These are phyloP conservation scores for Ostrea denselamellosa DNA, from an alignment of 1,140 invertebrate species.

Conservation along the genomic window DNA sequence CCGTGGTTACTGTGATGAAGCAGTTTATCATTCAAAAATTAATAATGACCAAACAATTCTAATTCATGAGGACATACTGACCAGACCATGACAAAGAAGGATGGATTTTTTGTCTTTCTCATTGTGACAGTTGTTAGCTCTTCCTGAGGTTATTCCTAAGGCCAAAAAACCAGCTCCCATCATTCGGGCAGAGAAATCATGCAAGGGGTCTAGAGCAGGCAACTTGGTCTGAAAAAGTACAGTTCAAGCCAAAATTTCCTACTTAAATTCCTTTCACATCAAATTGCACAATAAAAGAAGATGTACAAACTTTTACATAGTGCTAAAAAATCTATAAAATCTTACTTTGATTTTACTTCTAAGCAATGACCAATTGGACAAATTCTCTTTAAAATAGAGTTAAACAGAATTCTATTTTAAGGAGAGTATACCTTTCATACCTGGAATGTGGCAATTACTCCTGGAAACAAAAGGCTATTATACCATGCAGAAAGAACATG, in stretches of 20 bases:
- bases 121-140: slow-evolving; percentile 23
- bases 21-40: too few species aligned
- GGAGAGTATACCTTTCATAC: neutral
- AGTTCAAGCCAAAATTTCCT: too few species aligned
- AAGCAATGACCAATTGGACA: too few species aligned
- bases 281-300: too few species aligned
- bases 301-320: too few species aligned
- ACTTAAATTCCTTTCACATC: too few species aligned
- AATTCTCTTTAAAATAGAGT: too few species aligned
- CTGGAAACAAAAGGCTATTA: slow-evolving; percentile 31
- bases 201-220: neutral
- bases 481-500: slow-evolving; percentile 37
- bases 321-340: too few species aligned
- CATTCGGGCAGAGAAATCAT: slow-evolving; percentile 18
- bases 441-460: slow-evolving; percentile 32
- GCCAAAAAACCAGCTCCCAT: slow-evolving; percentile 43
- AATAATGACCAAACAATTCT: neutral
- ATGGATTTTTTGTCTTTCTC: slow-evolving; percentile 40
- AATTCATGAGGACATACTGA: slow-evolving; percentile 8
- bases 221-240: slow-evolving; percentile 35
- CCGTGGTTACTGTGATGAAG: too few species aligned
- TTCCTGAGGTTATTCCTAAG: neutral
- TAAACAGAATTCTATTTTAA: too few species aligned
- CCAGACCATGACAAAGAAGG: slow-evolving; percentile 18
- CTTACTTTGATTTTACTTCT: too few species aligned